Evolutionary conservation across 2,113 vertebrate species (phyloP), one percentile per base, ranked within the genome.

Genomic region (Limanda limanda): DNA sequence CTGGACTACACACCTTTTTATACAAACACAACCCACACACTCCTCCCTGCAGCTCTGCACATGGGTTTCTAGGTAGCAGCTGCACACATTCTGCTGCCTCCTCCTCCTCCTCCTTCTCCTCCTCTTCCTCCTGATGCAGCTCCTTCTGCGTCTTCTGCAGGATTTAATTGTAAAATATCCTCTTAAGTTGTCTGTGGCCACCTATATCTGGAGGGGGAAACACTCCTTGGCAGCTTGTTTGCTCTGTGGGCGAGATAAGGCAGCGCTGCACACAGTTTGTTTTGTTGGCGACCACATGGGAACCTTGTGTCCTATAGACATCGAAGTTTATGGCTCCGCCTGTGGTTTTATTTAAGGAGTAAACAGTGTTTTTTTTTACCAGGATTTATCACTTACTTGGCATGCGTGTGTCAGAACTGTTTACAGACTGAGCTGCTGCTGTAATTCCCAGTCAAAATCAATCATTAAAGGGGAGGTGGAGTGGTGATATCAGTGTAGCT

Each of bases 61-160:
- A 77, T 76, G 79, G 70, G 37, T 63, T 81, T 76, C 56, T 82
- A 87, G 84, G 83, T 66, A 80, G 89, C 89, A 89, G 92, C 92
- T 92, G 88, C 74, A 76, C 61, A 75, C 27, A 52, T 68, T 72
- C 64, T 68, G 59, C 21, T 74, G 51, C 47, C 25, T 61, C 54
- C 10, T 70, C 20, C 64, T 69, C 57, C 74, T 79, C 74, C 59
- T 76, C 42, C 47, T 71, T 71, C 62, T 66, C 63, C 24, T 61
- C 54, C 23, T 61, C 45, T 4, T 71, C 17, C 69, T 71, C 55
- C 76, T 74, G 59, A 69, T 69, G 83, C 66, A 56, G 56, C 84
- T 84, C 63, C 65, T 47, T 62, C 21, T 85, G 68, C 35, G 12
- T 73, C 70, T 70, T 56, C 54, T 74, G 62, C 58, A 72, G 68